A percentile compares a stretch with the other conserved stretches of the same genome.
Evolutionary conservation across 2,113 vertebrate species (phyloP).

Genomic region (Alethe diademata): DNA sequence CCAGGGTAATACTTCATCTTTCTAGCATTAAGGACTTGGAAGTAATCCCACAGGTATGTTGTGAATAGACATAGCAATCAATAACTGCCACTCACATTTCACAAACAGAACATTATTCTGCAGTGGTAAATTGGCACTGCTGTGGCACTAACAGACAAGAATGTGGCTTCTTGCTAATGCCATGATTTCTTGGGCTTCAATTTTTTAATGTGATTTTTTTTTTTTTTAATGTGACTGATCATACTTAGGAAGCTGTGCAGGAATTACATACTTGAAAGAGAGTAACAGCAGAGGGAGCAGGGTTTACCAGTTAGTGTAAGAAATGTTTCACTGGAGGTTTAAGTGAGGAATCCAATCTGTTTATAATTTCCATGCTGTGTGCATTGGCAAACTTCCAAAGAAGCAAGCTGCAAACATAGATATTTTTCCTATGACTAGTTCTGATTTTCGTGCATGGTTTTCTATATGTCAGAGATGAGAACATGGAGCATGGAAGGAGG

Average conservation of each 20-base stretch:
- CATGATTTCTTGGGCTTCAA: neutral
- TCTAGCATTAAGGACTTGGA: neutral
- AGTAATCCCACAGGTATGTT: neutral
- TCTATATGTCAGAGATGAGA: neutral
- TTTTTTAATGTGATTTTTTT: neutral
- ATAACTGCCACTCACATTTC: rapidly evolving
- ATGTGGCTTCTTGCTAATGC: neutral
- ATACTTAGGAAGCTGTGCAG: neutral
- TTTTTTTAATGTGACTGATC: neutral
- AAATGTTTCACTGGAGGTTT: neutral
- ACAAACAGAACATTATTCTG: rapidly evolving
- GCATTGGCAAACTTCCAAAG: neutral
- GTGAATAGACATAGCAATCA: neutral
- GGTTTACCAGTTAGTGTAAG: neutral
- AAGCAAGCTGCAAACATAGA: conserved; percentile 30
- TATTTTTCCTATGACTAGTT: conserved; percentile 31
- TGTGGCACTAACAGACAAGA: neutral
- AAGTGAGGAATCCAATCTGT: neutral
- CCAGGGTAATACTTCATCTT: neutral
- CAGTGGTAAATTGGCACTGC: neutral
- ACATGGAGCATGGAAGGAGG: neutral
- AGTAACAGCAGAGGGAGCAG: conserved; percentile 45
- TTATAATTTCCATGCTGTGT: conserved; percentile 33
- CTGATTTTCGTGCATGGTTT: neutral
- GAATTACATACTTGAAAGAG: neutral